phyloP scores from a whole-genome alignment of 2,888 invertebrate genomes.

The Minunthozetes semirufus region DNA sequence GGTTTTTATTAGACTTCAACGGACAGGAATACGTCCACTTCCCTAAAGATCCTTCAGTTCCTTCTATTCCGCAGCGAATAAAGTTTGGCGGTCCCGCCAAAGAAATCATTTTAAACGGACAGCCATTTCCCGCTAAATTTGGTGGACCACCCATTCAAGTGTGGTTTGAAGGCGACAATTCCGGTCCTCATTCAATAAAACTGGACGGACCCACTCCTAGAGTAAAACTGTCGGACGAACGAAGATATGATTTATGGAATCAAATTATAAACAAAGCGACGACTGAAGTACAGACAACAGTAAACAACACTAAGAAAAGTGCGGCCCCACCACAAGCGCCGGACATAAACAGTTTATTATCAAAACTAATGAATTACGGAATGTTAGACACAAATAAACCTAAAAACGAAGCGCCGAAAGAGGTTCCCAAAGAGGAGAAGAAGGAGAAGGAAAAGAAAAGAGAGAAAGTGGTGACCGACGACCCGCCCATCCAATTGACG shows the following conservation, averaged over 20 bases:
- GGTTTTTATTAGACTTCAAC: conserved; percentile 35
- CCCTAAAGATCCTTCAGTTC: conserved; percentile 7
- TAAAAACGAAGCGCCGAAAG: background rate
- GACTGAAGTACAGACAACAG: conserved; percentile 8
- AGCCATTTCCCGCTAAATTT: conserved; percentile 86
- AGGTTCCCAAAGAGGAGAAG: background rate
- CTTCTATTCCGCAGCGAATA: conserved; percentile 35
- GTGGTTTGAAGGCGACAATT: conserved; percentile 36
- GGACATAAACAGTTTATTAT: conserved; percentile 74
- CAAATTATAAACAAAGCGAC: conserved; percentile 32
- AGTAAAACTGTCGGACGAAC: conserved; percentile 74
- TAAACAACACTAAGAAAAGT: background rate
- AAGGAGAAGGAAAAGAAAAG: background rate
- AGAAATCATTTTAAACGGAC: conserved; percentile 54
- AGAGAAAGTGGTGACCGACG: background rate
- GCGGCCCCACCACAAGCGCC: conserved; percentile 40
- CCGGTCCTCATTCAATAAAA: conserved; percentile 57
- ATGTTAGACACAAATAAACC: background rate
- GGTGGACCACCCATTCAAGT: conserved; percentile 77
- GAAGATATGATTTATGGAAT: conserved; percentile 62
- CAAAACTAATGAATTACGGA: conserved; percentile 77
- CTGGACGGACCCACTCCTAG: conserved; percentile 87
- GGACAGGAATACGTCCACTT: conserved; percentile 31
- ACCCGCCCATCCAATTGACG: conserved; percentile 6
- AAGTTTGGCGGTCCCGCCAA: conserved; percentile 43